phyloP scores from a whole-genome alignment of 2,888 invertebrate species.

The Pammene fasciana region DNA sequence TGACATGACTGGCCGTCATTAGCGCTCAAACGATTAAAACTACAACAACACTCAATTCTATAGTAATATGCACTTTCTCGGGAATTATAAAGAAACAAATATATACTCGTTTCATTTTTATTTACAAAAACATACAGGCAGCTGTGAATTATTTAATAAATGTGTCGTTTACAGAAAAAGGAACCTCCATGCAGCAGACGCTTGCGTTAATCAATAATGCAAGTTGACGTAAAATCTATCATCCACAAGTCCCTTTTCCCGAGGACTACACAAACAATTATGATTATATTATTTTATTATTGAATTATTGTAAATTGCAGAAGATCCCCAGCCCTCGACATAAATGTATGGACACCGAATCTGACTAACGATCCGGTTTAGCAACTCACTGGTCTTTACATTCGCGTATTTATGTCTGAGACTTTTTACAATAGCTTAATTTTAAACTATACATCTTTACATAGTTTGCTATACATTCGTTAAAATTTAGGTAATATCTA shows the following conservation, averaged over 20 bases:
- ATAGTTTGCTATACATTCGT: background rate
- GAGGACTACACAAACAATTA: background rate
- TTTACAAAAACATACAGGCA: constrained; percentile 44
- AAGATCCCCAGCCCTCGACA: constrained; percentile 1
- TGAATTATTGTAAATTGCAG: constrained; percentile 8
- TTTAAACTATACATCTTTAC: constrained; percentile 10
- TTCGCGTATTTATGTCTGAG: constrained; percentile 1
- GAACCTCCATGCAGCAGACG: background rate
- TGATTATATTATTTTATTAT: background rate
- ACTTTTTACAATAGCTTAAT: background rate
- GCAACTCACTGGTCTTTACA: constrained; percentile 5
- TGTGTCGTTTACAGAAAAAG: background rate
- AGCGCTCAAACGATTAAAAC: no score
- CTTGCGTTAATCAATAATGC: no score
- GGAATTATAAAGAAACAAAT: constrained; percentile 1
- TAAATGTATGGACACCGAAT: constrained; percentile 15
- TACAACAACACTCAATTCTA: no score
- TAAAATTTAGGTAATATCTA: constrained; percentile 7
- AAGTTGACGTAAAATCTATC: no score
- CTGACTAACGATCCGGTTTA: constrained; percentile 25
- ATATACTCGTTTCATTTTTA: constrained; percentile 28
- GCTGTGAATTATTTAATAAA: constrained; percentile 39
- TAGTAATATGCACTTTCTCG: no score
- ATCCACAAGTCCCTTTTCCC: background rate
- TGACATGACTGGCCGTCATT: no score